Percentiles rank a stretch among this genome's conserved stretches.
These are phyloP conservation scores for Lagodon rhomboides DNA, from an alignment of 2,797 vertebrate species.

Conservation along the genomic window DNA sequence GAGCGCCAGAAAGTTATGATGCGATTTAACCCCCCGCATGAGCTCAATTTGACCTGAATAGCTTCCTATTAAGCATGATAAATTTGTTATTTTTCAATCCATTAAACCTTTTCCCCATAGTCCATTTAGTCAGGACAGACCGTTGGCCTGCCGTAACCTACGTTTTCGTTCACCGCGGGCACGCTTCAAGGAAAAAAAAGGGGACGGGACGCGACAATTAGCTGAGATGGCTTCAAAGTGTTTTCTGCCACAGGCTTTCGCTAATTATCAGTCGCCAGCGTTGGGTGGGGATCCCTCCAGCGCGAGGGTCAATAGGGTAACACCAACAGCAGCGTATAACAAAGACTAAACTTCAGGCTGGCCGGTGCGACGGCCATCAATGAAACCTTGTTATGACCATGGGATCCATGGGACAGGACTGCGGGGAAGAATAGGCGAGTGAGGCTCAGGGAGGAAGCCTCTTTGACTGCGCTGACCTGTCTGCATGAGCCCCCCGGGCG, in stretches of 20 bases:
- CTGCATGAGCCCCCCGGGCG: conserved; percentile 58
- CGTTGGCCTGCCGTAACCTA: conserved; percentile 42
- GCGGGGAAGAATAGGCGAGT: conserved; percentile 37
- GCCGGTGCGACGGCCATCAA: conserved; percentile 60
- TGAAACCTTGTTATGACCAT: conserved; percentile 72
- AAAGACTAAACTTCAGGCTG: conserved; percentile 60
- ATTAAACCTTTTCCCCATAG: conserved; percentile 80
- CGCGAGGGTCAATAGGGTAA: conserved; percentile 65
- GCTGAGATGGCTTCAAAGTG: conserved; percentile 70
- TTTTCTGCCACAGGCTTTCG: conserved; percentile 51
- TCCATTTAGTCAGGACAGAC: conserved; percentile 73
- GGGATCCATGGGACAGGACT: conserved; percentile 48
- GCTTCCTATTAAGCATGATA: conserved; percentile 83
- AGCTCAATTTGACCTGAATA: conserved; percentile 84
- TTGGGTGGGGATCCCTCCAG: conserved; percentile 65
- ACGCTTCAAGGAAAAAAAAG: conserved; percentile 39
- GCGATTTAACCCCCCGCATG: conserved; percentile 82
- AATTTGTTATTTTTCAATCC: conserved; percentile 83
- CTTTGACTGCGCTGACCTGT: conserved; percentile 72
- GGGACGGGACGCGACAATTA: conserved; percentile 63
- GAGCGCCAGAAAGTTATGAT: conserved; percentile 80
- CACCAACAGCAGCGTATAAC: conserved; percentile 64
- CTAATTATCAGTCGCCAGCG: conserved; percentile 62
- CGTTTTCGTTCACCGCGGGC: conserved; percentile 50
- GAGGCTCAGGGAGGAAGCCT: conserved; percentile 64